Evolutionary conservation across 2,113 vertebrate species (phyloP), one percentile per base, ranked within the genome.

Genomic region (Thunnus maccoyii): DNA sequence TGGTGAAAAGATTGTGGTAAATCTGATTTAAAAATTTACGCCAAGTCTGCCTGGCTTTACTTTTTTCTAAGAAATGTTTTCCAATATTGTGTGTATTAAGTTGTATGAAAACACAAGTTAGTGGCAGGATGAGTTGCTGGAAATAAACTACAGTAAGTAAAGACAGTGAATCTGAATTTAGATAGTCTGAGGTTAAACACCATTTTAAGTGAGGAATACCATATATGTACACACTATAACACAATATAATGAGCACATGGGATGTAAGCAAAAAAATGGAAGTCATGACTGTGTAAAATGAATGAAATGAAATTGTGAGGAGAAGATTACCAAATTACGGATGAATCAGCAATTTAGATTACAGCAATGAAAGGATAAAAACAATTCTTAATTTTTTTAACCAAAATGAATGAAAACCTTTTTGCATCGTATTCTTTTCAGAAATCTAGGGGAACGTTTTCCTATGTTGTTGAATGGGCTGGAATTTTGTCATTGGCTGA

Each of bases 401-500:
- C 4, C 7, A 4, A 61, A 51, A 36, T 52, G n/a, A 6, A 32
- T 20, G 15, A 54, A 69, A 67, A 55, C 22, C 41, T 64, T 71
- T 22, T 1, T 41, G 72, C 41, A 57, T 58, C 12, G 20, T 56
- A 51, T 32, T 32, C 47, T n/a, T 48, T 70, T 58, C 22, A 55
- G 22, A 68, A 66, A 63, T 48, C 15, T 57, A 62, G 27, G 44
- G 41, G 3, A 55, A 11, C 2, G 0, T 85, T 61, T 73, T 8
- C 36, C 13, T 30, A 55, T 68, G 46, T 60, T 61, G 30, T n/a
- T 41, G 9, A 36, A 4, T 61, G 48, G 22, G 82, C n/a, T 84
- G 87, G 86, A 76, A 85, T 89, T 91, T 86, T n/a, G 48, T 2
- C 12, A 1, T 27, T 83, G 76, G 76, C 72, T 3, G 25, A 48